Base-by-base conservation (phyloP, 2,797 vertebrate genomes). In the Sebastes cheni region DNA sequence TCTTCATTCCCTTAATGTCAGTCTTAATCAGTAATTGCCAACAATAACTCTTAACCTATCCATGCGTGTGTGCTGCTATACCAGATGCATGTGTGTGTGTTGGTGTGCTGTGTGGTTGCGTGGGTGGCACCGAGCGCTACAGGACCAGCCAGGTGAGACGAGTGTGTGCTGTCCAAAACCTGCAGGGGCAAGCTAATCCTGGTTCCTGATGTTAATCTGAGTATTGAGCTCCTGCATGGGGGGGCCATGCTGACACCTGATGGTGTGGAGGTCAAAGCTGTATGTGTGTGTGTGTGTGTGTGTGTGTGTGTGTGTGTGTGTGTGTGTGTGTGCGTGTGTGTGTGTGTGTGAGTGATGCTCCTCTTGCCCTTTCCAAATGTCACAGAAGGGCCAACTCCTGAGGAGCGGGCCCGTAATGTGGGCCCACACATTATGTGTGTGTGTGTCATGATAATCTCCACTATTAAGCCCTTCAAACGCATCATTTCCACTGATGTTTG, bases 341-440 rank as follows among this genome's bases (percentile, higher is more conserved):
- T 80, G 73, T 78, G 80, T 88, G 81, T 65, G 72, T 68, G 87
- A 83, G 77, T 75, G 84, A 85, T 88, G 79, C 87, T 76, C 83
- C 88, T 79, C 77, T 65, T 91, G 88, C 91, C 94, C 92, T 94
- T 94, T 95, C 78, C 79, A 95, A 94, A 95, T 94, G 93, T 93
- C 93, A 95, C 88, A 89, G 78, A 90, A 91, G 92, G 88, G 89
- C 90, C 92, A 89, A 87, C 89, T 91, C 90, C 91, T 83, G 87
- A 91, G 79, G 86, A 90, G 89, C 54, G 14, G 79, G 81, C 79
- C 82, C 69, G 71, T 83, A 86, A 87, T 86, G 73, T 90, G 90
- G 76, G 77, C 87, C 59, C 79, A 80, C 90, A 87, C 75, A 70
- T 83, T 69, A 6, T 77, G 46, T 23, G 30, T 73, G 62, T 71